Base-by-base conservation (phyloP, 2,797 vertebrate genomes). In the Kryptopterus vitreolus region DNA sequence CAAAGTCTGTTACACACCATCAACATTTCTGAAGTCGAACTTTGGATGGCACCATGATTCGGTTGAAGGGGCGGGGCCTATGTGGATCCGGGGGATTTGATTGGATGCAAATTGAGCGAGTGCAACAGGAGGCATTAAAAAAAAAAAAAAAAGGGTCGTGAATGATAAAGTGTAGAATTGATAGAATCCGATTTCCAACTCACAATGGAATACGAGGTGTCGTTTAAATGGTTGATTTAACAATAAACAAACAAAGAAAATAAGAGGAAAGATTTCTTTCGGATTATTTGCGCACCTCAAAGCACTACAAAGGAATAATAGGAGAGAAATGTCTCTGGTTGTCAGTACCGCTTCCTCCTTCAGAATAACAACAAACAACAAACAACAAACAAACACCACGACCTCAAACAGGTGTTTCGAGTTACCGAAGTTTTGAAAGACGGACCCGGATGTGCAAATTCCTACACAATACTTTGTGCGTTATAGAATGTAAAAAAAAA, bases 401-500 rank as follows among this genome's bases (percentile, higher is more conserved):
- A 58, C 38, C 53, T 26, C 22, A 38, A 59, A 59, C 72, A 75
- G 72, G 72, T 75, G 72, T 20, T 46, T 75, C 55, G 29, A 12
- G 55, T 26, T 12, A 55, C 35, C 1, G 10, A 26, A 18, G 33
- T 18, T 57, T 29, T 43, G 1, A 1, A 43, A 46, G 59, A 29
- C 4, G 38, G 20, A 59, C 55, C 35, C 72, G 72, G 72, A 75
- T 75, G 72, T 75, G 46, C 10, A 10, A 6, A 43, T 9, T 43
- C 38, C 7, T 43, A 43, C 38, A 43, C 1, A 9, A 43, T 6
- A 43, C 38, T 43, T 43, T 38, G 7, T 43, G 5, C 2, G 29
- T n/a, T 35, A 15, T 1, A 48, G 62, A 31, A 24, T 48, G 73
- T 1, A 31, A 3, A 1, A 35, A 12, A 24, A 22, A 65, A 38